Conservation (phyloP, 2,888 invertebrate species). For the Galeopsomyia nigrocyanea region DNA sequence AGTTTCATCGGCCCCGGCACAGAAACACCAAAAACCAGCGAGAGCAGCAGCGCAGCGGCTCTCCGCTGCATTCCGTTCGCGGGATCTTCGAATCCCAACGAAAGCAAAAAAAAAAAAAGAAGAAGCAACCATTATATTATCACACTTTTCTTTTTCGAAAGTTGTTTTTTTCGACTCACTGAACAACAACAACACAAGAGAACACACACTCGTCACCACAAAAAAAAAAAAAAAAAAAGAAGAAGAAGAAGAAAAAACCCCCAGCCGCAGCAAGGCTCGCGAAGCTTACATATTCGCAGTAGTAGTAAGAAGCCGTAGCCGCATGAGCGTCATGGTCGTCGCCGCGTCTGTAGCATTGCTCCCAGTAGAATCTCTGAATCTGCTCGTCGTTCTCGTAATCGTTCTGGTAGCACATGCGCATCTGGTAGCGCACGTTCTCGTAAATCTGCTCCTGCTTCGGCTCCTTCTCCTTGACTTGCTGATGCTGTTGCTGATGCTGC, state of each 20-base stretch:
- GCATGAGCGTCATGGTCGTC: constrained; percentile 65
- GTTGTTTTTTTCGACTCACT: no score
- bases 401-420: constrained; percentile 68
- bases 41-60: no score
- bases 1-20: constrained; percentile 41
- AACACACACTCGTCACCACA: not conserved
- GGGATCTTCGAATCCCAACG: constrained; percentile 43
- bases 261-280: constrained; percentile 1
- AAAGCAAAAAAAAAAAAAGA: no score
- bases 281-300: constrained; percentile 69
- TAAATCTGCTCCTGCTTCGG: constrained; percentile 62
- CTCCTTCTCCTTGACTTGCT: constrained; percentile 38
- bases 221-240: not conserved
- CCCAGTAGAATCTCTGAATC: constrained; percentile 67
- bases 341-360: constrained; percentile 65
- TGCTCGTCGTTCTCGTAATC: constrained; percentile 68
- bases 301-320: constrained; percentile 65
- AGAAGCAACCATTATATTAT: no score
- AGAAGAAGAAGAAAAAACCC: no score
- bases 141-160: no score
- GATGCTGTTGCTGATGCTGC: constrained; percentile 45
- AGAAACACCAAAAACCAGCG: constrained; percentile 33
- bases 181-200: not conserved
- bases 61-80: no score
- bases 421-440: constrained; percentile 66